These are phyloP conservation scores for Prosopocoilus inquinatus DNA, from an alignment of 2,888 invertebrate genomes.

Conservation along the genomic window DNA sequence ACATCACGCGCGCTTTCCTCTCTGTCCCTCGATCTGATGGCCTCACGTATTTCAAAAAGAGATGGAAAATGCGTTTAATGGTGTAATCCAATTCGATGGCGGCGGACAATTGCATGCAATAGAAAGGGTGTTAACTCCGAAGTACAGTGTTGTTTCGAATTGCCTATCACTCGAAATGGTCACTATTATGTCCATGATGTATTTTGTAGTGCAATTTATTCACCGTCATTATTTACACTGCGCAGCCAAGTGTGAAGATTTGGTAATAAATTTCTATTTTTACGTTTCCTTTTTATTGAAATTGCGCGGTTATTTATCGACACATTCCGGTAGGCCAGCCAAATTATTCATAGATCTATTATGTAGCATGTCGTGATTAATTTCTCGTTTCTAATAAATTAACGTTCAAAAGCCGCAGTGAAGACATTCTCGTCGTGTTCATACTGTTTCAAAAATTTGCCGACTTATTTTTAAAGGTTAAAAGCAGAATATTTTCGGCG, in stretches of 20 bases:
- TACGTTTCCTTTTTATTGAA: conserved; percentile 39
- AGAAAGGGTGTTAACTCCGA: conserved; percentile 32
- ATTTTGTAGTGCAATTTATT: conserved; percentile 20
- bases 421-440: no score
- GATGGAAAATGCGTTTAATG: conserved; percentile 15
- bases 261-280: conserved; percentile 41
- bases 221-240: conserved; percentile 24
- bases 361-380: no score
- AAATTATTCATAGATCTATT: conserved; percentile 8
- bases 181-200: conserved; percentile 30
- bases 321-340: conserved; percentile 23
- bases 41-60: conserved; percentile 7
- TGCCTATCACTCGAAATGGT: conserved; percentile 33
- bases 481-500: no score
- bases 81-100: conserved; percentile 20
- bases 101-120: conserved; percentile 29
- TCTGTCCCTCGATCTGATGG: conserved; percentile 1
- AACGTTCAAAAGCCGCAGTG: no score
- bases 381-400: no score
- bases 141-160: conserved; percentile 30
- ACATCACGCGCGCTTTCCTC: conserved; percentile 3
- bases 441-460: no score
- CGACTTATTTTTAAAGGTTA: no score
- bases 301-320: conserved; percentile 27
- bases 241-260: conserved; percentile 38